These are phyloP conservation scores for Lepus oiostolus DNA, from an alignment of 2,797 vertebrate species.

Conservation along the genomic window DNA sequence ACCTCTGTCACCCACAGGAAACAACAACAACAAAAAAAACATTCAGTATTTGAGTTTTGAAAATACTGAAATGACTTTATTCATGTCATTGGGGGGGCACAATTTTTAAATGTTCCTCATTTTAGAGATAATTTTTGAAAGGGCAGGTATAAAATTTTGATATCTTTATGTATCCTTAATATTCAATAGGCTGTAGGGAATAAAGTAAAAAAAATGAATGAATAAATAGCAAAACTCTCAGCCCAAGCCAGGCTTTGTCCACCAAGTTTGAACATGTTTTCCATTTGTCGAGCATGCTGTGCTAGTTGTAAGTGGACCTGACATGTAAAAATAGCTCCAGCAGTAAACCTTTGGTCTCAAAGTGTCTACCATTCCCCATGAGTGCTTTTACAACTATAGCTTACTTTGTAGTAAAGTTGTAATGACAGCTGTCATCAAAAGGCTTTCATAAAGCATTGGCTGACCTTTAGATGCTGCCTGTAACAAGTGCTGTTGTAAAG, in stretches of 20 bases:
- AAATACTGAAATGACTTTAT: neutral
- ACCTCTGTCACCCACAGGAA: neutral
- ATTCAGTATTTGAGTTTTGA: neutral
- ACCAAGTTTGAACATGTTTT: constrained; percentile 61
- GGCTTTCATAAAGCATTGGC: constrained; percentile 82
- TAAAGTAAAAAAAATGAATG: constrained; percentile 57
- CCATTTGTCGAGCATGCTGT: constrained; percentile 76
- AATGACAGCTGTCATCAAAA: constrained; percentile 86
- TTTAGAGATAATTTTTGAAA: constrained; percentile 44
- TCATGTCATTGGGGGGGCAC: neutral
- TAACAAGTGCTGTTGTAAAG: constrained; percentile 81
- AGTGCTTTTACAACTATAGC: constrained; percentile 78
- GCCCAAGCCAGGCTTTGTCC: constrained; percentile 64
- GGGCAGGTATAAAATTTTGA: constrained; percentile 13
- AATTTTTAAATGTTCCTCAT: neutral
- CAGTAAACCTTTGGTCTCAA: constrained; percentile 79
- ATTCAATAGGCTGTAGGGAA: neutral
- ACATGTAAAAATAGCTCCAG: constrained; percentile 81
- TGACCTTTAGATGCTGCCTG: constrained; percentile 83
- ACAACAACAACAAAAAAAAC: neutral
- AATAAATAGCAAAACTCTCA: constrained; percentile 75
- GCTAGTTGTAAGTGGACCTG: constrained; percentile 80
- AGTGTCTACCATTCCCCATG: constrained; percentile 79
- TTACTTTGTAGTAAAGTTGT: constrained; percentile 84
- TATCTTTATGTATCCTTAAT: neutral